Evolutionary conservation across 2,888 invertebrate species (phyloP), one percentile per base, ranked within the genome.

Genomic region (Brassicogethes aeneus): DNA sequence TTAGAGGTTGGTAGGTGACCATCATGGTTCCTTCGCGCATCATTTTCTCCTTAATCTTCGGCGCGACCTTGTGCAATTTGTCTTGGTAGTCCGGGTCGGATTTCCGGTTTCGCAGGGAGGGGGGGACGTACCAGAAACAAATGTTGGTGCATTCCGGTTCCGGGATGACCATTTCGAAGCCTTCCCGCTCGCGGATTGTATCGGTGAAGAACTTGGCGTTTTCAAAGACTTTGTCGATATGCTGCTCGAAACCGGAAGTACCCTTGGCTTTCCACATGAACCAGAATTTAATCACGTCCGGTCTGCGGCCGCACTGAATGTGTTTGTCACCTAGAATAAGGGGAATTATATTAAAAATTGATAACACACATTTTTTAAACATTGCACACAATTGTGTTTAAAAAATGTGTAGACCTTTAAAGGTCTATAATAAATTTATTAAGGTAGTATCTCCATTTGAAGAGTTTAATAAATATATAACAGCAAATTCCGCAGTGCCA

Each of bases 181-280:
- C 85, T 0, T 77, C 74, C n/a, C 84, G 70, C 3, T 75, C 69
- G 38, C 74, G 74, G 16, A 90, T 77, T 42, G 77, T 72, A 32
- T 79, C 72, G 1, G 80, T 73, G 61, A 89, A 86, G 61, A 76
- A 85, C 46, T 74, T 73, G 0, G 88, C 79, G 59, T 84, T 80
- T 42, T 82, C 80, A 59, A 90, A 88, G 0, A 89, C 73, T 43
- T 77, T 79, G 51, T 91, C 82, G 15, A 91, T 75, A 59, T 90
- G 90, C 40, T 75, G 74, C 54, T 85, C 84, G 17, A 90, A 73
- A 0, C 90, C 91, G 34, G 70, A 69, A 0, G 79, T 81, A 1
- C 90, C 89, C 68, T 95, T 95, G 3, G 95, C 92, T 60, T 94
- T 90, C 96, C 96, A 96, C 91, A 94, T 93, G 61, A 93, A 84